These are phyloP conservation scores for Opisthocomus hoazin DNA, from an alignment of 2,113 vertebrate genomes.

Conservation along the genomic window DNA sequence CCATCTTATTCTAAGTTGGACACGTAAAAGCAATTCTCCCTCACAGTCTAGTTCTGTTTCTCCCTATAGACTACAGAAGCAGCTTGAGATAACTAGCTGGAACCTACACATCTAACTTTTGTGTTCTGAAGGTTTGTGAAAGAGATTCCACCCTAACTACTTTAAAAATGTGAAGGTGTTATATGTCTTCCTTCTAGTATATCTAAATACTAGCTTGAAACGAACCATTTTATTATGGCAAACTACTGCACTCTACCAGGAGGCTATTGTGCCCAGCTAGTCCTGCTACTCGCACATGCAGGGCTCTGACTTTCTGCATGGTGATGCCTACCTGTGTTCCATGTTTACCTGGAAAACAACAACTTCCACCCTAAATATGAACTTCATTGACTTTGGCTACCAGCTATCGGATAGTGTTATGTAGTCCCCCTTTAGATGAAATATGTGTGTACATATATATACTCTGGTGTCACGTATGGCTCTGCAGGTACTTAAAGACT, in stretches of 20 bases:
- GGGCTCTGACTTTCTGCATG: neutral
- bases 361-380: neutral
- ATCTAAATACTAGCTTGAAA: neutral
- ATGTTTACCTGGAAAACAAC: neutral
- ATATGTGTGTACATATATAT: neutral
- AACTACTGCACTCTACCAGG: neutral
- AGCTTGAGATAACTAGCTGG: neutral
- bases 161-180: neutral
- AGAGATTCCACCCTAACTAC: neutral
- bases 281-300: neutral
- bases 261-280: accelerated
- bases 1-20: neutral
- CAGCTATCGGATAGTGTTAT: neutral
- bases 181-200: neutral
- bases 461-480: neutral
- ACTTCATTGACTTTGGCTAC: neutral
- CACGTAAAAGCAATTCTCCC: neutral
- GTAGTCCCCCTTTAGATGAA: neutral
- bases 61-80: neutral
- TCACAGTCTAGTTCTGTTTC: neutral
- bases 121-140: neutral
- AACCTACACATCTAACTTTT: neutral
- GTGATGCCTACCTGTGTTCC: neutral
- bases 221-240: neutral
- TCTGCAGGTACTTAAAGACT: neutral